A percentile compares a stretch with the other conserved stretches of the same genome.
These are phyloP conservation scores for Hybos culiciformis DNA, from an alignment of 2,888 invertebrate species.

Conservation along the genomic window DNA sequence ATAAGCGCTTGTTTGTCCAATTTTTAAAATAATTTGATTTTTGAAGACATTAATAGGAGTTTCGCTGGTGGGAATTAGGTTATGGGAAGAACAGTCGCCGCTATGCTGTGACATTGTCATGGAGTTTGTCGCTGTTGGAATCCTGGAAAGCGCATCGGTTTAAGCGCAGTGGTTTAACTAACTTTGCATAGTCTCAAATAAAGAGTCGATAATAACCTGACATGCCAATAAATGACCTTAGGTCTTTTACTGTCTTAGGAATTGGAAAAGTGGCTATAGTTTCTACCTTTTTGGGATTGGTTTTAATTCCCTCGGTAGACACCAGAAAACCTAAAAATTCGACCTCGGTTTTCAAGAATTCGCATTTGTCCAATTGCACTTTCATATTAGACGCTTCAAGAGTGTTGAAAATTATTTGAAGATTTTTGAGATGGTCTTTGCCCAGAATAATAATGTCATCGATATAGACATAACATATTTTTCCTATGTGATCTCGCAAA, in stretches of 20 bases:
- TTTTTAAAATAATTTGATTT: no score
- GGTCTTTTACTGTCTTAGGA: conserved; percentile 12
- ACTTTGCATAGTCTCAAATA: conserved; percentile 15
- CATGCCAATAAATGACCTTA: no score
- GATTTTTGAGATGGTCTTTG: no score
- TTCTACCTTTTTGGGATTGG: no score
- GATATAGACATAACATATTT: no score
- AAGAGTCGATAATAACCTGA: conserved; percentile 14
- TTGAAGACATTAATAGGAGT: conserved; percentile 3
- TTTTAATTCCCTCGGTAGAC: no score
- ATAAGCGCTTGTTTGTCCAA: neutral
- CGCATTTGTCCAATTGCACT: conserved; percentile 16
- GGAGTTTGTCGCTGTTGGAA: conserved; percentile 1
- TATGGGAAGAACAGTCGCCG: conserved; percentile 1
- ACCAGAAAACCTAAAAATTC: no score
- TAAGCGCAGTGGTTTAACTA: conserved; percentile 9
- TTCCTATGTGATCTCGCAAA: no score
- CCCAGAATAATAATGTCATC: no score
- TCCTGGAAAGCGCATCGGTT: conserved; percentile 5
- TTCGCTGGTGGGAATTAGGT: neutral
- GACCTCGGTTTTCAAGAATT: no score
- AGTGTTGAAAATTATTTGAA: no score
- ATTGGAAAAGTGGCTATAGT: conserved; percentile 13
- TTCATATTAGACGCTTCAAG: neutral
- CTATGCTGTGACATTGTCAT: conserved; percentile 2